Base-by-base conservation (phyloP, 2,797 vertebrate species). In the Rhinichthys osculus region DNA sequence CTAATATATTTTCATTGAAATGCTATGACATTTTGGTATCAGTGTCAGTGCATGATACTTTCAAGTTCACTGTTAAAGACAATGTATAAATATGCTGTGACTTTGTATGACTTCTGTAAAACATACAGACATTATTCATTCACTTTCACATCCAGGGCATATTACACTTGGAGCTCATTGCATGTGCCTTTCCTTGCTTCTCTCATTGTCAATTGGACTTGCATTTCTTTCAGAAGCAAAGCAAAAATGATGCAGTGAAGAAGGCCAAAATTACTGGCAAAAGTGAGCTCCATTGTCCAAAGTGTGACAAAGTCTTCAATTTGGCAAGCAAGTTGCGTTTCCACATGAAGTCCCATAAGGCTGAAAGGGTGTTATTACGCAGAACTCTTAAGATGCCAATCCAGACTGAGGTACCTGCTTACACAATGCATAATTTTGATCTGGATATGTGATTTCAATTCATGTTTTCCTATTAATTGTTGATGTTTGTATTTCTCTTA, bases 321-420 rank as follows among this genome's bases (percentile, higher is more conserved):
- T 64, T n/a, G 5, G 62, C 62, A 59, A 52, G 35, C 47, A 79
- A 44, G 79, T 81, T 88, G 44, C 21, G 27, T 54, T 52, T 76
- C n/a, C 89, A 89, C 64, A 74, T 87, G 71, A 87, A 73, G 83
- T 77, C 79, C 13, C 87, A 89, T 35, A 38, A 57, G 47, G 33
- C 52, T 33, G 66, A 87, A 71, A 78, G 19, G n/a, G 35, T 17
- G 11, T 83, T 81, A 52, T 73, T 27, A 52, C 16, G 2, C 77
- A 78, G 67, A 59, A 33, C 33, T 17, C 40, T 17, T 13, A 77
- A 81, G 74, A 44, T 70, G 38, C 47, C n/a, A 74, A 21, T 52
- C 57, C 73, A 69, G 66, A 33, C 8, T 70, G 11, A 84, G 73
- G 73, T 84, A 78, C 33, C 23, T 69, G 17, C 14, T 38, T 17